Conservation (phyloP, 2,888 invertebrate genomes). For the Trachelus tabidus region DNA sequence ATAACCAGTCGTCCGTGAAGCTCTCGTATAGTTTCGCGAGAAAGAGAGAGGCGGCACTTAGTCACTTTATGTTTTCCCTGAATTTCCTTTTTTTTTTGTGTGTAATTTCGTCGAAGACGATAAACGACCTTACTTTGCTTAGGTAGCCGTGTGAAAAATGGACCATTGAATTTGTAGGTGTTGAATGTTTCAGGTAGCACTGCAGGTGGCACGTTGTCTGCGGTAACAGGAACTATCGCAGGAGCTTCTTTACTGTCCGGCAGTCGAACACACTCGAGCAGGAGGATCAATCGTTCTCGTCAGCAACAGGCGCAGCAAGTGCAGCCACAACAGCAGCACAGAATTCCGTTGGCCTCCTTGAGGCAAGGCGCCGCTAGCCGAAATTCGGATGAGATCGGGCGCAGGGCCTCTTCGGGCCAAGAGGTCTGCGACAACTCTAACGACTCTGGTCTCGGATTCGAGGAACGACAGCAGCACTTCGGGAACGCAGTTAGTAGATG, state of each 20-base stretch:
- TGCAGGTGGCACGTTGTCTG: slow-evolving; percentile 50
- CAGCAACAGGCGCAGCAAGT: slow-evolving; percentile 64
- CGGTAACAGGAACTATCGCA: slow-evolving; percentile 50
- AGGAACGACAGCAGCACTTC: slow-evolving; percentile 73
- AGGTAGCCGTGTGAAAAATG: background rate
- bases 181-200: slow-evolving; percentile 42
- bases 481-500: slow-evolving; percentile 37
- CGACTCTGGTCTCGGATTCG: slow-evolving; percentile 89
- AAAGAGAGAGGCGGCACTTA: background rate
- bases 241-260: slow-evolving; percentile 67
- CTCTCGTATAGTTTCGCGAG: background rate
- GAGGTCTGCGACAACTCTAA: slow-evolving; percentile 87
- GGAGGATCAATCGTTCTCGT: slow-evolving; percentile 68
- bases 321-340: slow-evolving; percentile 63
- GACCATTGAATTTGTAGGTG: background rate
- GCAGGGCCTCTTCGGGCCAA: slow-evolving; percentile 65
- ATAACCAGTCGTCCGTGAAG: background rate
- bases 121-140: background rate
- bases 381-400: slow-evolving; percentile 69
- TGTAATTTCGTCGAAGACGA: background rate
- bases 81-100: background rate
- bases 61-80: background rate
- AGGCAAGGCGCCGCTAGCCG: slow-evolving; percentile 66
- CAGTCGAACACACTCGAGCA: slow-evolving; percentile 54
- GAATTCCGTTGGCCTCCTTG: slow-evolving; percentile 59